A percentile compares a stretch with the other conserved stretches of the same genome.
phyloP scores from a whole-genome alignment of 37 sponge, comb jelly and placozoan genomes.

The Diacarnus erythraeanus region DNA sequence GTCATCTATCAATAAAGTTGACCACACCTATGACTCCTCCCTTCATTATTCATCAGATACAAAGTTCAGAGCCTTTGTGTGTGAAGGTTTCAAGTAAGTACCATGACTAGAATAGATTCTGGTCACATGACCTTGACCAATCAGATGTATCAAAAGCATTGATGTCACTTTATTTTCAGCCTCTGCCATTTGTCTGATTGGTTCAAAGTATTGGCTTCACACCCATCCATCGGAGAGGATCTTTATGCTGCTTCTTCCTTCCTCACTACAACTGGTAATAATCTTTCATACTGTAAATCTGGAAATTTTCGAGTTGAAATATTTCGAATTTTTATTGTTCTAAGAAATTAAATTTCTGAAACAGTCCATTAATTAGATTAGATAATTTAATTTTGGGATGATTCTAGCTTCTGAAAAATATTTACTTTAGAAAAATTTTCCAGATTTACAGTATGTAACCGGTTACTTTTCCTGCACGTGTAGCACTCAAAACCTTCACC shows the following conservation, averaged over 20 bases:
- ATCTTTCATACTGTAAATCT: no score
- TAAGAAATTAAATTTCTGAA: no score
- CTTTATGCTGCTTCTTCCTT: slow-evolving; percentile 35
- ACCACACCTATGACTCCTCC: slow-evolving; percentile 18
- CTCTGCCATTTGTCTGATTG: slow-evolving; percentile 49
- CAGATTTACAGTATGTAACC: no score
- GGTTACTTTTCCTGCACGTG: no score
- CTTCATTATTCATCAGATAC: slow-evolving; percentile 21
- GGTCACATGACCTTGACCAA: background rate
- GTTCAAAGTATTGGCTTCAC: slow-evolving; percentile 46
- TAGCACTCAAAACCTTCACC: no score
- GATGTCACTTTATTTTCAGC: slow-evolving; percentile 1
- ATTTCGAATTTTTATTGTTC: no score
- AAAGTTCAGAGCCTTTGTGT: slow-evolving; percentile 52
- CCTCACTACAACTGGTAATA: slow-evolving; percentile 47
- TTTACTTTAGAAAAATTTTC: no score
- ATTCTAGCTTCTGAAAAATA: no score
- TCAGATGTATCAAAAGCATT: background rate
- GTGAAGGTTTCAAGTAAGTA: slow-evolving; percentile 71
- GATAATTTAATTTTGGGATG: no score
- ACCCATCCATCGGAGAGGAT: slow-evolving; percentile 41
- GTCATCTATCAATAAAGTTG: slow-evolving; percentile 29
- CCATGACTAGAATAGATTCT: background rate
- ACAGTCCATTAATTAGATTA: no score
- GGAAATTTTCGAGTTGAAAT: no score